Conservation (phyloP, 2,797 vertebrate genomes). For the Perodicticus potto region DNA sequence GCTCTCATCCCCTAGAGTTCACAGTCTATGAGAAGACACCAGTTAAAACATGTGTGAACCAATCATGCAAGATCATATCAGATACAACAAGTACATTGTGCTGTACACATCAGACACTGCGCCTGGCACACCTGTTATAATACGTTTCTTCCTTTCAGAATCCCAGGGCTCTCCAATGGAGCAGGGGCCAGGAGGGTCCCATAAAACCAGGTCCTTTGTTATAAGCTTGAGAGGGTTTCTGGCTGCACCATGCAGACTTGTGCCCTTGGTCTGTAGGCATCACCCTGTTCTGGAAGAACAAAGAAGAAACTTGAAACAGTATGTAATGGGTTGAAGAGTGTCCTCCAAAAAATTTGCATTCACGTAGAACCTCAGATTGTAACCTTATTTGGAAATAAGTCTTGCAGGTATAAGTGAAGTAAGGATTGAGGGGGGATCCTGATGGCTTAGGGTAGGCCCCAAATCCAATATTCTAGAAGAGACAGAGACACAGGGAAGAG, state of each 20-base stretch:
- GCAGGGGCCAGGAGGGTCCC: not conserved
- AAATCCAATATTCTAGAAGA: not conserved
- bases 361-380: not conserved
- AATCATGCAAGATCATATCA: accelerated
- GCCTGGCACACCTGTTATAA: no score
- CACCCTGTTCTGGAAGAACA: not conserved
- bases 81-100: accelerated
- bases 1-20: not conserved
- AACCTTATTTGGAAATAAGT: not conserved
- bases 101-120: accelerated
- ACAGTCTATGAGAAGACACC: not conserved
- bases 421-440: no score
- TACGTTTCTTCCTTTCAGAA: accelerated
- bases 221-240: not conserved
- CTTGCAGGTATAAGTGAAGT: not conserved
- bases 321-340: no score
- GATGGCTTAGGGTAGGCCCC: not conserved
- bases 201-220: not conserved
- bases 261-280: not conserved
- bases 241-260: not conserved
- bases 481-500: not conserved
- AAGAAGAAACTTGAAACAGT: not conserved
- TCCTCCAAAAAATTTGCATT: accelerated
- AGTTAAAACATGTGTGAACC: not conserved
- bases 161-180: not conserved